Percentiles rank a stretch among this genome's conserved stretches.
Conservation (phyloP, 1,140 invertebrate genomes). For the Cataglyphis hispanica region DNA sequence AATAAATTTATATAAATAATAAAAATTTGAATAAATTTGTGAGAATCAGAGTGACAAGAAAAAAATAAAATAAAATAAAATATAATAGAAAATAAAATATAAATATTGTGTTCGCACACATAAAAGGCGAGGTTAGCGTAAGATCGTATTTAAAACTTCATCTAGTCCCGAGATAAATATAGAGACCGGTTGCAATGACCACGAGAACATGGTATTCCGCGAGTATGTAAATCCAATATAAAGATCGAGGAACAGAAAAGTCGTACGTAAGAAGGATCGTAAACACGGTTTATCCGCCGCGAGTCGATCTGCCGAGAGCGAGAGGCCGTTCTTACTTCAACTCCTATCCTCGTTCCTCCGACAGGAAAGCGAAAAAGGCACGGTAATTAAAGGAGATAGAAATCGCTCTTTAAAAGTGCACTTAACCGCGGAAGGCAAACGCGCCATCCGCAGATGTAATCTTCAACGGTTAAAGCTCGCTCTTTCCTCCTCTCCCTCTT, state of each 20-base stretch:
- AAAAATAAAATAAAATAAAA: no score
- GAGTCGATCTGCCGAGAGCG: slow-evolving; percentile 13
- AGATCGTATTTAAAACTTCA: slow-evolving; percentile 24
- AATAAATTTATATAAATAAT: neutral
- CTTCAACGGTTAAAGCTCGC: slow-evolving; percentile 55
- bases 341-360: neutral
- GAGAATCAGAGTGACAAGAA: neutral
- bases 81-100: neutral
- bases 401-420: slow-evolving; percentile 79
- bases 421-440: slow-evolving; percentile 67
- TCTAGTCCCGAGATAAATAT: slow-evolving; percentile 33
- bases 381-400: slow-evolving; percentile 81
- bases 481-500: neutral
- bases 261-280: slow-evolving; percentile 66
- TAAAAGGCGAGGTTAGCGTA: neutral
- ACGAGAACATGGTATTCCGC: slow-evolving; percentile 60
- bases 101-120: neutral
- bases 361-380: slow-evolving; percentile 76
- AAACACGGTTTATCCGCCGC: slow-evolving; percentile 67
- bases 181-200: slow-evolving; percentile 33
- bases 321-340: slow-evolving; percentile 46
- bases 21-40: neutral
- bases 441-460: slow-evolving; percentile 65
- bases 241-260: slow-evolving; percentile 70
- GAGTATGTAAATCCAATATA: slow-evolving; percentile 72